Conservation (phyloP, 2,888 invertebrate genomes). For the Tolmerus cingulatus region DNA sequence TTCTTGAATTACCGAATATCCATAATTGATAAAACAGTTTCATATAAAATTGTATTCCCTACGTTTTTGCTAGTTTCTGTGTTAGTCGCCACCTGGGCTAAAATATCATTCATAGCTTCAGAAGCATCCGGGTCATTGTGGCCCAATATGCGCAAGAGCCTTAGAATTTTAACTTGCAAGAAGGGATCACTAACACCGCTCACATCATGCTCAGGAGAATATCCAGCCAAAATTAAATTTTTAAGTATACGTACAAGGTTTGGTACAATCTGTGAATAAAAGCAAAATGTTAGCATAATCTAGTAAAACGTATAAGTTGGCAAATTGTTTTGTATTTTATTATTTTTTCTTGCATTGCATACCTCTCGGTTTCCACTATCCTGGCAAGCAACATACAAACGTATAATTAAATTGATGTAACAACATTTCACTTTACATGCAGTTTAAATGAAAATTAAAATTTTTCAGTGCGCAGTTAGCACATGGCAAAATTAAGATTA, state of each 20-base stretch:
- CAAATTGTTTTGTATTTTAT: not conserved
- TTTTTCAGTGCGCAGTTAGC: not conserved
- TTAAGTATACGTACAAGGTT: slow-evolving; percentile 98
- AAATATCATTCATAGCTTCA: slow-evolving; percentile 99
- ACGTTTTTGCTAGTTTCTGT: slow-evolving; percentile 99
- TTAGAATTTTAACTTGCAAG: slow-evolving; percentile 97
- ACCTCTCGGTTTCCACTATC: slow-evolving; percentile 77
- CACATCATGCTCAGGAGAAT: slow-evolving; percentile 99
- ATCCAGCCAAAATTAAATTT: slow-evolving; percentile 97
- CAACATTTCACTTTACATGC: slow-evolving; percentile 53
- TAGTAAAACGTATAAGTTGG: not conserved
- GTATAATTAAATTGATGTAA: slow-evolving; percentile 46
- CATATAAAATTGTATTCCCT: slow-evolving; percentile 99
- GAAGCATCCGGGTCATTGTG: slow-evolving; percentile 96
- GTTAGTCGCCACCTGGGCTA: slow-evolving; percentile 99
- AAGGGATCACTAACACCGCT: slow-evolving; percentile 99
- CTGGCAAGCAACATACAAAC: slow-evolving; percentile 66
- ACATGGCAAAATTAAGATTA: not conserved
- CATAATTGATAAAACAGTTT: slow-evolving; percentile 99
- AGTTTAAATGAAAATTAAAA: slow-evolving; percentile 48
- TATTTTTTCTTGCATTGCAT: slow-evolving; percentile 63
- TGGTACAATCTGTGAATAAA: slow-evolving; percentile 87
- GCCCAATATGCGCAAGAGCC: slow-evolving; percentile 92
- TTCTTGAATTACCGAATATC: slow-evolving; percentile 72
- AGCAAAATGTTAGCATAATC: slow-evolving; percentile 49